A percentile compares a stretch with the other conserved stretches of the same genome.
phyloP scores from a whole-genome alignment of 2,113 vertebrate genomes.

The Setophaga coronata region DNA sequence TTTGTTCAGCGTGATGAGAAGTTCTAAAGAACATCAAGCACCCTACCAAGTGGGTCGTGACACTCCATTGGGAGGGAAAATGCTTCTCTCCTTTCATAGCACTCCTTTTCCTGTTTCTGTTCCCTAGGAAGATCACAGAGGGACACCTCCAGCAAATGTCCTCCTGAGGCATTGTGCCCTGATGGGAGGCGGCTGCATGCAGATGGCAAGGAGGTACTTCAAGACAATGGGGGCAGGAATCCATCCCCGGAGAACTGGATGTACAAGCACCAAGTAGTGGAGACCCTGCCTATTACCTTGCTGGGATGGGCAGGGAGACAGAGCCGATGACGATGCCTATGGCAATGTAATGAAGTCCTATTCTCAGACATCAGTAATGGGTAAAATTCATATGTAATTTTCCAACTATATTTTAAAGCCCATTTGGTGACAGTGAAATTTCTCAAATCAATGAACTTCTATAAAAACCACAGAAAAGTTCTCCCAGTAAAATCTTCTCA shows the following conservation, averaged over 20 bases:
- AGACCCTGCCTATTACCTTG: neutral
- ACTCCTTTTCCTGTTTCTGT: neutral
- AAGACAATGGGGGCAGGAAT: neutral
- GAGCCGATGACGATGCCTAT: neutral
- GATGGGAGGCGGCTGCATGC: neutral
- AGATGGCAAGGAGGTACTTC: neutral
- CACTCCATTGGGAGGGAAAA: rapidly evolving
- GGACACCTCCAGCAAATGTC: neutral
- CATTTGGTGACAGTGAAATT: neutral
- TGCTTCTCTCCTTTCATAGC: neutral
- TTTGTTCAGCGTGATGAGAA: neutral
- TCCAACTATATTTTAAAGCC: neutral
- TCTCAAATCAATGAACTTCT: neutral
- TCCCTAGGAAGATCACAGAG: neutral
- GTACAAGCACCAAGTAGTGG: neutral
- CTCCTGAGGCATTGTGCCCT: neutral
- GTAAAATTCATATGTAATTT: neutral
- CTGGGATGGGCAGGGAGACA: neutral
- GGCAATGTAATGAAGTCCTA: neutral
- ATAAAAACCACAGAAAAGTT: neutral
- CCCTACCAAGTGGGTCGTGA: neutral
- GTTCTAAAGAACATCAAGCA: neutral
- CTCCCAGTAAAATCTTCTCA: neutral
- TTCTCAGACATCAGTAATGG: neutral
- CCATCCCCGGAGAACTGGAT: neutral